Conservation (phyloP, 2,797 vertebrate species). For the Cyprinella venusta region DNA sequence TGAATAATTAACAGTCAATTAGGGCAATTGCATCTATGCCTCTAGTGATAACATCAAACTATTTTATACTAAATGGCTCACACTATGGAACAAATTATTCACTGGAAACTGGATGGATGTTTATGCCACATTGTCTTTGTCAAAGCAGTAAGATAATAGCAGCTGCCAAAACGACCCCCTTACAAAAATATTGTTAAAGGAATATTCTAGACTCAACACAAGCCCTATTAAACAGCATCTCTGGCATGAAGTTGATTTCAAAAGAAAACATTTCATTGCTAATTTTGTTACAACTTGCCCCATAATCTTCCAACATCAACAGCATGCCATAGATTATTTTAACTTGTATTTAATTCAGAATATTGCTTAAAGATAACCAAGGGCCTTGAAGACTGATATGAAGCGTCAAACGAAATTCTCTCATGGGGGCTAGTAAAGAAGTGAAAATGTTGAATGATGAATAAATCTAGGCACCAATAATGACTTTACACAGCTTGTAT, state of each 20-base stretch:
- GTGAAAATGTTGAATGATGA: neutral
- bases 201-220: constrained; percentile 21
- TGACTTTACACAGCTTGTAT: neutral
- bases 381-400: neutral
- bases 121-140: constrained; percentile 36
- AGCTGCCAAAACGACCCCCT: constrained; percentile 56
- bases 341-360: neutral
- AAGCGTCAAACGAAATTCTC: neutral
- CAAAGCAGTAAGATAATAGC: constrained; percentile 36
- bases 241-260: neutral
- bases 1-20: constrained; percentile 15
- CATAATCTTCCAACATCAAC: neutral
- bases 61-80: neutral
- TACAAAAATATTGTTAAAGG: neutral
- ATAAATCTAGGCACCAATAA: constrained; percentile 1
- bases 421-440: neutral
- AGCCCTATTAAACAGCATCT: constrained; percentile 9
- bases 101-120: constrained; percentile 8
- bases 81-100: neutral
- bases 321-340: neutral
- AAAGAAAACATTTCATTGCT: neutral
- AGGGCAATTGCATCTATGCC: neutral
- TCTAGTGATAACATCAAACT: neutral
- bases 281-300: neutral
- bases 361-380: constrained; percentile 1